Percentiles rank a stretch among this genome's conserved stretches.
These are phyloP conservation scores for Tokudaia muenninki DNA, from an alignment of 2,797 vertebrate species.

Conservation along the genomic window DNA sequence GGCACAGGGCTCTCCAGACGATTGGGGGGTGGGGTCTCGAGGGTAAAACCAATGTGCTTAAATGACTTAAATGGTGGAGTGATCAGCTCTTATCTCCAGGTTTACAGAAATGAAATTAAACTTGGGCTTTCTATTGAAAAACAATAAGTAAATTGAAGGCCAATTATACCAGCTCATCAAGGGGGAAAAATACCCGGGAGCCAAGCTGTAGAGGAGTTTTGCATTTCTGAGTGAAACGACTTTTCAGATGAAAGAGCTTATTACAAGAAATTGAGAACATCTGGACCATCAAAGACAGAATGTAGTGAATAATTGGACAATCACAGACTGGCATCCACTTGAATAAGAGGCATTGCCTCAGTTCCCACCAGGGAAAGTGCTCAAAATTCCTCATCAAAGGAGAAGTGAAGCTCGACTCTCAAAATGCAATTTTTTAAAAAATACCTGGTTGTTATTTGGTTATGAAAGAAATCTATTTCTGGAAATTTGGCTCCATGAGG, in stretches of 20 bases:
- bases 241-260: conserved; percentile 86
- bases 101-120: conserved; percentile 89
- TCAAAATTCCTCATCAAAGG: conserved; percentile 67
- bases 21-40: conserved; percentile 52
- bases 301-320: conserved; percentile 90
- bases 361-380: conserved; percentile 62
- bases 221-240: conserved; percentile 88
- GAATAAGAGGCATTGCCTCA: conserved; percentile 84
- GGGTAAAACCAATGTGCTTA: conserved; percentile 70
- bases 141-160: conserved; percentile 90
- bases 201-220: conserved; percentile 87
- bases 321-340: conserved; percentile 88
- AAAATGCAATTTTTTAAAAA: conserved; percentile 15
- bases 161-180: conserved; percentile 90
- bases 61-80: conserved; percentile 83
- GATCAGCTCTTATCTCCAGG: conserved; percentile 86
- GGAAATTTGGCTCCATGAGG: neutral
- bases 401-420: conserved; percentile 61
- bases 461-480: conserved; percentile 64
- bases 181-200: conserved; percentile 84
- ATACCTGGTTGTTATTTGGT: conserved; percentile 75
- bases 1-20: conserved; percentile 74
- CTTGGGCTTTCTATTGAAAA: conserved; percentile 88
- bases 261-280: conserved; percentile 91
- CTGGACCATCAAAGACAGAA: conserved; percentile 90